Percentiles rank a stretch among this genome's conserved stretches.
Evolutionary conservation across 1,140 invertebrate genomes (phyloP).

Genomic region (Pteromalus puparum): DNA sequence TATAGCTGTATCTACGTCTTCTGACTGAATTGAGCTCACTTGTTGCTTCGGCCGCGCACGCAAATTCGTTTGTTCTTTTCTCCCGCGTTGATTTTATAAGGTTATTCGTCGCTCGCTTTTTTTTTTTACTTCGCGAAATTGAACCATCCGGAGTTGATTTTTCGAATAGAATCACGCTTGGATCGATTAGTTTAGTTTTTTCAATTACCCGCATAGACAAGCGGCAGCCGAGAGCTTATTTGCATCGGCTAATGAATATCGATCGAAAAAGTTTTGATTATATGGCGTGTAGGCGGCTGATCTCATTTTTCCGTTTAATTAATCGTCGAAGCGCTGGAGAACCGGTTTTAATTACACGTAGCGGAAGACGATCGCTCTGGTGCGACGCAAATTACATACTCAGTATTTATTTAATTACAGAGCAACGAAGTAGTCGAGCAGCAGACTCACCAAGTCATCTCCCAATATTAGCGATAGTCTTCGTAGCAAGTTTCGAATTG

Average conservation of each 20-base stretch:
- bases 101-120: neutral
- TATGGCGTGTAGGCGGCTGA: neutral
- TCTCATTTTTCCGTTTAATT: neutral
- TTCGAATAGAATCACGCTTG: too few relatives aligned
- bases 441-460: neutral
- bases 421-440: neutral
- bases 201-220: neutral
- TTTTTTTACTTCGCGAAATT: neutral
- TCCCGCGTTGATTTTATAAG: neutral
- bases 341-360: neutral
- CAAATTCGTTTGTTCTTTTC: slow-evolving; percentile 39
- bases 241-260: neutral
- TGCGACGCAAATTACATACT: too few relatives aligned
- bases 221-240: neutral
- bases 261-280: neutral
- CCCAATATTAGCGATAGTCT: neutral
- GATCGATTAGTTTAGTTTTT: neutral
- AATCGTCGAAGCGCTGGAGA: neutral
- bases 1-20: neutral
- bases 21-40: slow-evolving; percentile 31
- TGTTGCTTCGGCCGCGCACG: slow-evolving; percentile 22
- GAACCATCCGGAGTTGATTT: too few relatives aligned
- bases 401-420: too few relatives aligned
- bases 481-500: slow-evolving; percentile 2
- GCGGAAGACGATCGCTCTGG: too few relatives aligned